phyloP scores from a whole-genome alignment of 2,797 vertebrate species.

The Australoheros facetus region DNA sequence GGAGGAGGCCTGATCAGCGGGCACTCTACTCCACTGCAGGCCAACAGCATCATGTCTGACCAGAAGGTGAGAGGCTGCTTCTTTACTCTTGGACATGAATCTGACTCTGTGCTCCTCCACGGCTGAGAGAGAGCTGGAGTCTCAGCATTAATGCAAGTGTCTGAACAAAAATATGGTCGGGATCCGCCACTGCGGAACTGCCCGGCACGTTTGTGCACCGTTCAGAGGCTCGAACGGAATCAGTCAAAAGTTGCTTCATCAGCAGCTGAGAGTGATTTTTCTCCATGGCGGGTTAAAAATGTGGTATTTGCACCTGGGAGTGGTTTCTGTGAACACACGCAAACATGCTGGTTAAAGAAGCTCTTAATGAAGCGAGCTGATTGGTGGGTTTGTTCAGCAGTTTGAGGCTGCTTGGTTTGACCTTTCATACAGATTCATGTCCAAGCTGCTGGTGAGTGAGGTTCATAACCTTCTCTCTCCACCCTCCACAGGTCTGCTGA shows the following conservation, averaged over 20 bases:
- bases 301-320: background rate
- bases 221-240: background rate
- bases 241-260: background rate
- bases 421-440: no score
- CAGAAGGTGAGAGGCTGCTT: slow-evolving; percentile 76
- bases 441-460: background rate
- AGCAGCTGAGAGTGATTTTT: background rate
- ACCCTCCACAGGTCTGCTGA: slow-evolving; percentile 80
- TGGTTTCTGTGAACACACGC: background rate
- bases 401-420: no score
- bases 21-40: slow-evolving; percentile 75
- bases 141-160: no score
- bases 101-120: no score
- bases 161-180: background rate
- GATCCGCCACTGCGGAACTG: background rate
- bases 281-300: background rate
- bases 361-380: background rate
- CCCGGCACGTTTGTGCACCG: background rate
- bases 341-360: background rate
- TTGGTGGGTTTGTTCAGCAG: background rate
- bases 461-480: background rate
- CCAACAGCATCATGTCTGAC: slow-evolving; percentile 76
- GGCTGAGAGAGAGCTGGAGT: no score
- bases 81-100: background rate
- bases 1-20: slow-evolving; percentile 73